These are phyloP conservation scores for Triops longicaudatus DNA, from an alignment of 1,140 invertebrate species.

Conservation along the genomic window DNA sequence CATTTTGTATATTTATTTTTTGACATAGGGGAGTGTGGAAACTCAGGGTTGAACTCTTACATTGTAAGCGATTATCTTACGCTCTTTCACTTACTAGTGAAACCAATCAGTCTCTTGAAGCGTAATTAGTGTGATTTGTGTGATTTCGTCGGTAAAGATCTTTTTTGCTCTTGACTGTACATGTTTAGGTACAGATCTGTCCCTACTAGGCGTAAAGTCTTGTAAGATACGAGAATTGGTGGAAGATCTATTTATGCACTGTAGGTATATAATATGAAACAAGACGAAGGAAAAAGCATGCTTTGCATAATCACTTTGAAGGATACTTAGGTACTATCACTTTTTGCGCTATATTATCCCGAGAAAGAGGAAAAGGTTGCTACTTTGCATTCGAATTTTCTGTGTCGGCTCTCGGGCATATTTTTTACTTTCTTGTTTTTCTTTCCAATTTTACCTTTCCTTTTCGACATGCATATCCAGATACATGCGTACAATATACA, in stretches of 20 bases:
- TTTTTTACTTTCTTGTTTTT: neutral
- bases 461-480: neutral
- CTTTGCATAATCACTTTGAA: slow-evolving; percentile 9
- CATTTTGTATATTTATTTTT: too few relatives aligned
- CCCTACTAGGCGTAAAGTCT: too few relatives aligned
- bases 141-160: too few relatives aligned
- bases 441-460: neutral
- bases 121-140: too few relatives aligned
- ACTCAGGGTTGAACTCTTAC: too few relatives aligned
- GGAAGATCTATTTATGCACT: neutral
- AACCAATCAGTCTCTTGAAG: too few relatives aligned
- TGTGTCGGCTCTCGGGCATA: neutral
- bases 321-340: neutral
- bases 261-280: slow-evolving; percentile 2
- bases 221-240: neutral
- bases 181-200: too few relatives aligned
- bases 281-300: neutral
- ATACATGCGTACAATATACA: neutral
- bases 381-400: slow-evolving; percentile 9
- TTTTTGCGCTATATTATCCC: neutral
- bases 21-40: too few relatives aligned
- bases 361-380: slow-evolving; percentile 1
- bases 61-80: too few relatives aligned
- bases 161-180: too few relatives aligned
- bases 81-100: too few relatives aligned